phyloP scores from a whole-genome alignment of 2,888 invertebrate genomes.

The Habrosyne pyritoides region DNA sequence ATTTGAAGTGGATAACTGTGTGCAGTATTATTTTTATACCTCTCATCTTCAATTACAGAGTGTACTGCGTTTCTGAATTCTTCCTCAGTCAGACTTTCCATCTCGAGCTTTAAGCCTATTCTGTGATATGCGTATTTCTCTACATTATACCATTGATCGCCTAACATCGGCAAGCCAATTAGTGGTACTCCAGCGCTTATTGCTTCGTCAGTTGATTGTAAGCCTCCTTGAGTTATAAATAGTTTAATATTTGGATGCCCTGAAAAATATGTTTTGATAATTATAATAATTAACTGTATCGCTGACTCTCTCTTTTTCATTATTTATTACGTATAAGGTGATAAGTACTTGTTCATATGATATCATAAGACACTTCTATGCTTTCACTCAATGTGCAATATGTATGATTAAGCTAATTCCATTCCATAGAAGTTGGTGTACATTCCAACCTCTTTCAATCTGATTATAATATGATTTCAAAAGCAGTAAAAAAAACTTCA shows the following conservation, averaged over 20 bases:
- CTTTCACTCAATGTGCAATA: too few species aligned
- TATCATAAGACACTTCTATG: too few species aligned
- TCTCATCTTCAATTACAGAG: constrained; percentile 42
- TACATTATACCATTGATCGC: constrained; percentile 70
- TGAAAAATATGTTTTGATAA: constrained; percentile 26
- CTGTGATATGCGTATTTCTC: constrained; percentile 49
- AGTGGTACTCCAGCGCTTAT: constrained; percentile 67
- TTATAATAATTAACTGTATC: too few species aligned
- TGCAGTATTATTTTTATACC: constrained; percentile 27
- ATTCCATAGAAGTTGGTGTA: too few species aligned
- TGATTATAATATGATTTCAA: too few species aligned
- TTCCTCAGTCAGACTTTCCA: constrained; percentile 45
- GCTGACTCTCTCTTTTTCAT: too few species aligned
- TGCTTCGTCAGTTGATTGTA: constrained; percentile 75
- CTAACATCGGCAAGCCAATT: constrained; percentile 66
- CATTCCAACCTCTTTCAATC: too few species aligned
- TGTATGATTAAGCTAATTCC: too few species aligned
- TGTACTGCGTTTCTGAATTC: constrained; percentile 42
- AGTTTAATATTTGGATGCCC: constrained; percentile 73
- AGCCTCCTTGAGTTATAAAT: constrained; percentile 75
- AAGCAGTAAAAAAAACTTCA: too few species aligned
- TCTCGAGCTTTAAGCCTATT: constrained; percentile 48
- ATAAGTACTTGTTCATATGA: too few species aligned
- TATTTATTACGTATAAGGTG: too few species aligned
- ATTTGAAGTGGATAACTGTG: too few species aligned